Conservation (phyloP, 2,797 vertebrate species). For the Coregonus ussuriensis region DNA sequence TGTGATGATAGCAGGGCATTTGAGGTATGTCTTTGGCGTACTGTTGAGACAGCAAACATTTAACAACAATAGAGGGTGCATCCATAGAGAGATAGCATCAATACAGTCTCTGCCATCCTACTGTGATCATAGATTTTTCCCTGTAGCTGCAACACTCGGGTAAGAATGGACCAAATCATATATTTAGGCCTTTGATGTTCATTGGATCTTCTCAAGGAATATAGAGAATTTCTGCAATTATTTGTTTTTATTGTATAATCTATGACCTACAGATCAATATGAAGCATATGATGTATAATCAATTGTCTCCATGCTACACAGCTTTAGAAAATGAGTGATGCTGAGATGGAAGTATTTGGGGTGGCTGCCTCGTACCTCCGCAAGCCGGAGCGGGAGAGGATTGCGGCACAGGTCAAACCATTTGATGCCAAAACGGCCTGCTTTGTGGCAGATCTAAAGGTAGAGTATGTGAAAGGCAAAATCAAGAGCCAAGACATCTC, state of each 20-base stretch:
- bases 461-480: conserved; percentile 80
- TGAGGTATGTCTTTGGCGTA: conserved; percentile 30
- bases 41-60: conserved; percentile 22
- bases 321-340: conserved; percentile 59
- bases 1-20: not conserved
- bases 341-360: conserved; percentile 79
- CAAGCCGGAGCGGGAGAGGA: conserved; percentile 81
- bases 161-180: conserved; percentile 18
- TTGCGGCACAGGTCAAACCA: conserved; percentile 78
- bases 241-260: not conserved
- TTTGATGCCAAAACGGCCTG: conserved; percentile 85
- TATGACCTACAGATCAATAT: not conserved
- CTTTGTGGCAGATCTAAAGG: conserved; percentile 78
- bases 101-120: not conserved
- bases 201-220: not conserved
- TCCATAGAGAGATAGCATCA: not conserved
- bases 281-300: not conserved
- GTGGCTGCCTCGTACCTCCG: conserved; percentile 79
- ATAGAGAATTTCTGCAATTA: not conserved
- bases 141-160: conserved; percentile 14
- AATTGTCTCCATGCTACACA: conserved; percentile 8
- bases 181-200: not conserved
- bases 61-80: not conserved
- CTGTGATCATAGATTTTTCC: not conserved
- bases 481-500: conserved; percentile 75